Evolutionary conservation across 2,113 vertebrate species (phyloP).

Genomic region (pig (Sus scrofa)): T2T-Sscrofa CM000817.6:115431001-115431500

Average conservation of each 20-base stretch:
- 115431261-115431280: conserved; percentile 74
- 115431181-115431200: not conserved
- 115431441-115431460: conserved; percentile 90
- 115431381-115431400: conserved; percentile 90
- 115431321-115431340: conserved; percentile 89
- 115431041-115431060: not conserved
- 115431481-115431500: conserved; percentile 91
- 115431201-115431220: not conserved
- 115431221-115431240: conserved; percentile 53
- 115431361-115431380: conserved; percentile 83
- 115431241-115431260: conserved; percentile 31
- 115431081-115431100: conserved; percentile 43
- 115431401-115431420: conserved; percentile 88
- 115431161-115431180: rapidly evolving
- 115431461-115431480: conserved; percentile 91
- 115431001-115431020: not conserved
- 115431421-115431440: conserved; percentile 91
- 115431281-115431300: conserved; percentile 84
- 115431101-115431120: conserved; percentile 67
- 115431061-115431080: conserved; percentile 57
- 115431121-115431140: not conserved
- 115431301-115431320: conserved; percentile 88
- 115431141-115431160: not conserved
- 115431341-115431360: conserved; percentile 76
- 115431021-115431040: not conserved